These are phyloP conservation scores for Lacanobia wlatinum DNA, from an alignment of 2,888 invertebrate species.

Conservation along the genomic window DNA sequence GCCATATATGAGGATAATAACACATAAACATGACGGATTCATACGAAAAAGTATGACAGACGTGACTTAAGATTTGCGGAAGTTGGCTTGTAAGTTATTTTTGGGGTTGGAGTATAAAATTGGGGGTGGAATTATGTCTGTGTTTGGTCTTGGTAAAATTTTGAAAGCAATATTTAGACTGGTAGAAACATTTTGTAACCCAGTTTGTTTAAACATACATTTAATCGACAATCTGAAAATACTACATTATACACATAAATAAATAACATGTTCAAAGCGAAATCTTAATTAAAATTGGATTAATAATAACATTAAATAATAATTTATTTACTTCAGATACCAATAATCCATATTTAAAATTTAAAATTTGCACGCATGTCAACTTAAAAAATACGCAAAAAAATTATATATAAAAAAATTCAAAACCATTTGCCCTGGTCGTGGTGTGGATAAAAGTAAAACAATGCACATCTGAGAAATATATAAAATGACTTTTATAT, in stretches of 20 bases:
- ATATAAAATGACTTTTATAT: constrained; percentile 1
- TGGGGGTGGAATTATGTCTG: neutral
- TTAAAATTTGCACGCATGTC: too few species aligned
- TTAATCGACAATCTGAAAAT: neutral
- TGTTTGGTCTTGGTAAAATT: neutral
- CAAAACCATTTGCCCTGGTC: neutral
- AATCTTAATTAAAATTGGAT: neutral
- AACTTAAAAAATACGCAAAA: too few species aligned
- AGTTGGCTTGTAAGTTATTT: neutral
- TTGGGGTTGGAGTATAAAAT: constrained; percentile 6
- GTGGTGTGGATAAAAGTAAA: neutral
- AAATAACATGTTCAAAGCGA: neutral
- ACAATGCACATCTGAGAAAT: neutral
- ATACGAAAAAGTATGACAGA: constrained; percentile 35
- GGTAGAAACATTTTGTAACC: neutral
- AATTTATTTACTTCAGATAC: too few species aligned
- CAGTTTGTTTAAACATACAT: neutral
- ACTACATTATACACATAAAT: neutral
- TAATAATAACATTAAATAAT: neutral
- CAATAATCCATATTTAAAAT: too few species aligned
- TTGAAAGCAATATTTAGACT: neutral
- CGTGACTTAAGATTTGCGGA: constrained; percentile 34
- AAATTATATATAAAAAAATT: too few species aligned
- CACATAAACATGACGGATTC: constrained; percentile 29
- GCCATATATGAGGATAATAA: constrained; percentile 64